Base-by-base conservation (phyloP, 2,113 vertebrate genomes). In the Lipotes vexillifer region DNA sequence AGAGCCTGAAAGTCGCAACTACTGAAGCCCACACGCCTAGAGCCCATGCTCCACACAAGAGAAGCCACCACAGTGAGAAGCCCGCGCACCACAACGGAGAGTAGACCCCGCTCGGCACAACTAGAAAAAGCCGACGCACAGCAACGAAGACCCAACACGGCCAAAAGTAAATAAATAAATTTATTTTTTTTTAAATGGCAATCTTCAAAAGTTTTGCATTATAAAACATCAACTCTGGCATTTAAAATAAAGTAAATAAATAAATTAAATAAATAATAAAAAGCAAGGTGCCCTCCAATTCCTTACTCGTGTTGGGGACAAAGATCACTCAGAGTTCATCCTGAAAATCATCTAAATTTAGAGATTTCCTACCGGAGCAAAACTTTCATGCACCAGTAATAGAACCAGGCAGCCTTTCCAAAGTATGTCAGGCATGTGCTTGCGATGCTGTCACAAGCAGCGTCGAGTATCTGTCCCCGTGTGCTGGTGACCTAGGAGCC, bases 341-440 rank as follows among this genome's bases (percentile, higher is more conserved):
- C 97, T 98, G 89, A 97, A 97, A 98, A 96, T 96, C 91, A 96
- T 94, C 97, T 98, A 98, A 97, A 98, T 98, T 97, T 98, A 98
- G 97, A 95, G 92, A 95, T 96, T 97, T 97, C 94, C 96, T 94
- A 72, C 90, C 0, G 5, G 95, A 87, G 96, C 97, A 97, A 96
- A 97, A 96, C 93, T 77, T 96, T 63, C 89, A 87, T 61, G 83
- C 71, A 84, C 97, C 84, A 87, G 82, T 97, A 97, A 98, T 98
- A 98, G 97, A 96, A 96, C 44, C 77, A 71, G 83, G 46, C 95
- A 97, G 94, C 65, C 96, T 89, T 87, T 88, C 89, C 93, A 93
- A 97, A 83, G 17, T 92, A 97, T 97, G 96, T 82, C 80, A 97
- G 95, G 97, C 75, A 97, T 98, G 97, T 89, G 96, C 59, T 96